Conservation (phyloP, 2,113 vertebrate species). For the Cynoglossus semilaevis region DNA sequence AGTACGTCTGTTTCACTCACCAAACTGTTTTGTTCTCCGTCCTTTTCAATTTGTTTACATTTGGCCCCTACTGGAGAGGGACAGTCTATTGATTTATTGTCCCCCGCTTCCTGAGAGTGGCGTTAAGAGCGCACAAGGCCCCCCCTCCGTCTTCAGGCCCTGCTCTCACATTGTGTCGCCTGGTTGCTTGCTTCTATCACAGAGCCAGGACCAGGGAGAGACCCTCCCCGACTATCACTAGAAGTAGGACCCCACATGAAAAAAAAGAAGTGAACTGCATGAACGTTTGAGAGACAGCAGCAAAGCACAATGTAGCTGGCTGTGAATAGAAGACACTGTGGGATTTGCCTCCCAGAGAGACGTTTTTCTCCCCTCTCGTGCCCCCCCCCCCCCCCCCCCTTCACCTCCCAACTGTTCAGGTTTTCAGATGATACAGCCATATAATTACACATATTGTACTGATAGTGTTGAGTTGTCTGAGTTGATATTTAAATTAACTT, state of each 20-base stretch:
- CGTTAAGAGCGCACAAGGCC: conserved; percentile 50
- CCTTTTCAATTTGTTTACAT: conserved; percentile 78
- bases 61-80: conserved; percentile 71
- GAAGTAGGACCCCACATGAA: conserved; percentile 50
- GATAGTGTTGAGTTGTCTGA: background rate
- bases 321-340: conserved; percentile 53
- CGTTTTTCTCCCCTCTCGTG: conserved; percentile 3
- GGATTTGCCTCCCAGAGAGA: conserved; percentile 53
- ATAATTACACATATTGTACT: conserved; percentile 1
- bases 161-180: conserved; percentile 53
- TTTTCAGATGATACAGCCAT: background rate
- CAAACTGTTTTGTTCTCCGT: conserved; percentile 70
- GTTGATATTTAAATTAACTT: no score
- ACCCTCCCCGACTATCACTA: conserved; percentile 39
- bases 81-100: conserved; percentile 76
- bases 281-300: conserved; percentile 35
- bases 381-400: no score
- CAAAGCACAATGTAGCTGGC: conserved; percentile 40
- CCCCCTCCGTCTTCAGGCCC: conserved; percentile 40
- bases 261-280: conserved; percentile 8
- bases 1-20: conserved; percentile 68
- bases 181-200: conserved; percentile 52
- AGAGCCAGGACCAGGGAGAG: conserved; percentile 40
- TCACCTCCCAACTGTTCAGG: background rate
- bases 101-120: conserved; percentile 62